Evolutionary conservation across 2,113 vertebrate genomes (phyloP).

Genomic region (Petrocephalus zakoni): DNA sequence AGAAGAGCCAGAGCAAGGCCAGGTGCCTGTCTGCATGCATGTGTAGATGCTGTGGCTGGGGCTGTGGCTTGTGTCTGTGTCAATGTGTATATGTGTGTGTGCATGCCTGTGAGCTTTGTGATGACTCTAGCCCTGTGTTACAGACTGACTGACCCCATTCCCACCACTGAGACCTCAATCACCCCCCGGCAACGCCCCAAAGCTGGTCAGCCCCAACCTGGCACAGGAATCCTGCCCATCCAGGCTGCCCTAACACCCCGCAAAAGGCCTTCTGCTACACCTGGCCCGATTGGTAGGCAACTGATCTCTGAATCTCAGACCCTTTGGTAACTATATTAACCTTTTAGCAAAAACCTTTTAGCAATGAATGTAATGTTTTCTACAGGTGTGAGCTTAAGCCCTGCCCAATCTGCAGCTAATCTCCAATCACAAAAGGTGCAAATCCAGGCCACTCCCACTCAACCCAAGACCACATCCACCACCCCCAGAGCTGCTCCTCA

Average conservation of each 20-base stretch:
- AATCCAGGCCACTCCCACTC: constrained; percentile 40
- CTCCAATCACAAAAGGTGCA: constrained; percentile 18
- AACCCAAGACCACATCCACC: constrained; percentile 32
- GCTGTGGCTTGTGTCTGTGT: constrained; percentile 25
- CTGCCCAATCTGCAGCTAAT: constrained; percentile 54
- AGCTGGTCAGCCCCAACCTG: constrained; percentile 86
- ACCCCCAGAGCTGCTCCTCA: constrained; percentile 60
- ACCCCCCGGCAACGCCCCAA: constrained; percentile 94
- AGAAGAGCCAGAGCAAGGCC: constrained; percentile 88
- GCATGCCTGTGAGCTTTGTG: neutral
- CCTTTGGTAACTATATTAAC: neutral
- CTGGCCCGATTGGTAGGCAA: constrained; percentile 64
- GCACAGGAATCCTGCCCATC: constrained; percentile 87
- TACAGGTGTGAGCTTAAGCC: constrained; percentile 57
- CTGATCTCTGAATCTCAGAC: neutral
- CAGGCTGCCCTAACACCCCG: constrained; percentile 91
- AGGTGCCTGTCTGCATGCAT: constrained; percentile 59
- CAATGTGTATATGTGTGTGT: neutral
- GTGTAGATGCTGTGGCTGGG: neutral
- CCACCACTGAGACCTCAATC: constrained; percentile 95
- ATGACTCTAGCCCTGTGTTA: neutral
- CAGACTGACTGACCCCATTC: constrained; percentile 93
- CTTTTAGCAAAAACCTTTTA: neutral
- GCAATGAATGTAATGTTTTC: constrained; percentile 5
- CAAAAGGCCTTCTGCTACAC: constrained; percentile 77